Evolutionary conservation across 1,140 invertebrate genomes (phyloP).

Genomic region (Drosophila pandora): DNA sequence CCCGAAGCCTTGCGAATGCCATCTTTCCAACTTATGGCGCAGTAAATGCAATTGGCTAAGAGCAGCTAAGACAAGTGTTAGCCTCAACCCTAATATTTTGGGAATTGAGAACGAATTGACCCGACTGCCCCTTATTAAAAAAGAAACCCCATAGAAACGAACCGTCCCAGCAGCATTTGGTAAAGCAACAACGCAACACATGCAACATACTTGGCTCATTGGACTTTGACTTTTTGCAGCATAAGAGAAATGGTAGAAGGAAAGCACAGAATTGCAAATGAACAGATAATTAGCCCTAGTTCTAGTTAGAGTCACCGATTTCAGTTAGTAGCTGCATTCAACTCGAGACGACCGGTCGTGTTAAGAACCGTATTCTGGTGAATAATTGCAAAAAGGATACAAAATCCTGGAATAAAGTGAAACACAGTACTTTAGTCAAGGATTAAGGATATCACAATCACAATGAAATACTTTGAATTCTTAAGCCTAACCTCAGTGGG

Average conservation of each 20-base stretch:
- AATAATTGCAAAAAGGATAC: conserved; percentile 26
- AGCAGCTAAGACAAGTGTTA: conserved; percentile 48
- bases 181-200: conserved; percentile 3
- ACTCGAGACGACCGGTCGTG: conserved; percentile 54
- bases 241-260: conserved; percentile 27
- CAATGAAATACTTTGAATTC: conserved; percentile 78
- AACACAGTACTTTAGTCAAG: neutral
- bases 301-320: conserved; percentile 28
- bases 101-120: conserved; percentile 34
- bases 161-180: conserved; percentile 13
- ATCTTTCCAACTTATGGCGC: conserved; percentile 36
- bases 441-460: neutral
- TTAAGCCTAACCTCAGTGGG: conserved; percentile 70
- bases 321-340: conserved; percentile 58
- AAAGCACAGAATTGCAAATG: conserved; percentile 46
- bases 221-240: conserved; percentile 48
- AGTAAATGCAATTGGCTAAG: conserved; percentile 42
- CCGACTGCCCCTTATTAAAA: conserved; percentile 8
- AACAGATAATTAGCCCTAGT: conserved; percentile 60
- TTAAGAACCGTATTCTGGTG: neutral
- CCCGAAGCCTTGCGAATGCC: conserved; percentile 52
- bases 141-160: conserved; percentile 39
- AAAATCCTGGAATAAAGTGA: neutral
- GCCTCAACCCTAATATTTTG: conserved; percentile 60
- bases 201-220: conserved; percentile 27